phyloP scores from a whole-genome alignment of 53 echinoderm and acorn worm genomes.

The Astropecten irregularis region DNA sequence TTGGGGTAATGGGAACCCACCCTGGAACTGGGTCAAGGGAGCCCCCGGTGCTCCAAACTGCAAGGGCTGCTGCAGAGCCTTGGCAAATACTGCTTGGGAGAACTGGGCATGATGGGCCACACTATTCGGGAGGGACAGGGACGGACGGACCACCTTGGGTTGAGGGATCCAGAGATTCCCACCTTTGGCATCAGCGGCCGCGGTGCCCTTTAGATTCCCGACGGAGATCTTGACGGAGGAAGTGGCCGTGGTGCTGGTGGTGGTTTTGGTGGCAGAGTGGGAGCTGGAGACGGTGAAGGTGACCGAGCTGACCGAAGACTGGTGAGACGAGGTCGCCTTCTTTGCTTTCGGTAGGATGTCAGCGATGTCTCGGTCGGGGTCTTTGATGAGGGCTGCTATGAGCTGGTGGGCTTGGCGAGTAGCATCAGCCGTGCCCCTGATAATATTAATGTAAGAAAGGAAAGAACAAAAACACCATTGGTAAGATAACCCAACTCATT shows the following conservation, averaged over 20 bases:
- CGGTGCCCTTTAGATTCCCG: background rate
- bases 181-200: constrained; percentile 18
- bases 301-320: constrained; percentile 28
- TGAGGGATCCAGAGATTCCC: constrained; percentile 16
- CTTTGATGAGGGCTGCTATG: constrained; percentile 96
- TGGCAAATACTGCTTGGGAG: constrained; percentile 55
- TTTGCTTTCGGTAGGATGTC: constrained; percentile 84
- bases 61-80: constrained; percentile 41
- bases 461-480: background rate
- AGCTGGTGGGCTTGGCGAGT: constrained; percentile 96
- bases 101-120: constrained; percentile 38
- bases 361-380: constrained; percentile 91
- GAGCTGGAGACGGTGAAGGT: constrained; percentile 48
- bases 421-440: constrained; percentile 97
- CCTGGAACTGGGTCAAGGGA: constrained; percentile 43
- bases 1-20: constrained; percentile 34
- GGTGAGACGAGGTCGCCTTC: constrained; percentile 54
- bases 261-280: constrained; percentile 54
- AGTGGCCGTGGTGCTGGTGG: constrained; percentile 32
- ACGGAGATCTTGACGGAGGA: constrained; percentile 12
- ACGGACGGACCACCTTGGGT: constrained; percentile 24
- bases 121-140: constrained; percentile 47
- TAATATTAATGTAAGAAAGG: background rate
- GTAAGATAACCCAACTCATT: too few species aligned
- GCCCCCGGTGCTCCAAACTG: constrained; percentile 36